These are phyloP conservation scores for Trematomus bernacchii DNA, from an alignment of 2,797 vertebrate species.

Conservation along the genomic window DNA sequence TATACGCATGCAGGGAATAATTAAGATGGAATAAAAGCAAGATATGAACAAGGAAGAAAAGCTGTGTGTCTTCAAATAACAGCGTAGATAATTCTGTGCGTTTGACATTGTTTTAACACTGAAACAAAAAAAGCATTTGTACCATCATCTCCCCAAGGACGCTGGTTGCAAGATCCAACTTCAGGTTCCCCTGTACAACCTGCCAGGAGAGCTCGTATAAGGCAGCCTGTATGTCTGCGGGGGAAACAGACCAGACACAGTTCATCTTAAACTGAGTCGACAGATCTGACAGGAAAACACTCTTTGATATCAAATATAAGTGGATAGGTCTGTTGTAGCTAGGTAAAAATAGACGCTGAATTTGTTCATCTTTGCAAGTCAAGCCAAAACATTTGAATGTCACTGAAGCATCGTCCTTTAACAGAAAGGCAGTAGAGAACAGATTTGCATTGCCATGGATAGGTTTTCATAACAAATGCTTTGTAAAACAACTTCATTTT, in stretches of 20 bases:
- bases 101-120: not conserved
- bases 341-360: not conserved
- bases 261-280: slow-evolving; percentile 3
- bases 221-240: slow-evolving; percentile 92
- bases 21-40: not conserved
- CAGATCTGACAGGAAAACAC: not conserved
- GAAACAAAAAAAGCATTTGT: slow-evolving; percentile 54
- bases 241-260: slow-evolving; percentile 33
- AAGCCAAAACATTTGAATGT: not conserved
- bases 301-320: not conserved
- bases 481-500: not conserved
- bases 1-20: not conserved
- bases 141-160: slow-evolving; percentile 96
- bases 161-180: slow-evolving; percentile 92
- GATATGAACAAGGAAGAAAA: not conserved
- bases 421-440: not conserved
- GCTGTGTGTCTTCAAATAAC: not conserved
- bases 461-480: not conserved
- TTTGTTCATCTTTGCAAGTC: not conserved
- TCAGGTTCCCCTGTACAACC: slow-evolving; percentile 94
- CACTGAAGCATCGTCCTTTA: not conserved
- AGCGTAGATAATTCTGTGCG: not conserved
- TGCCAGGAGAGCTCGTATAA: slow-evolving; percentile 96
- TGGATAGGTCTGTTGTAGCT: not conserved
- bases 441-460: not conserved